These are phyloP conservation scores for Hoplostethus atlanticus DNA, from an alignment of 2,797 vertebrate species.

Conservation along the genomic window DNA sequence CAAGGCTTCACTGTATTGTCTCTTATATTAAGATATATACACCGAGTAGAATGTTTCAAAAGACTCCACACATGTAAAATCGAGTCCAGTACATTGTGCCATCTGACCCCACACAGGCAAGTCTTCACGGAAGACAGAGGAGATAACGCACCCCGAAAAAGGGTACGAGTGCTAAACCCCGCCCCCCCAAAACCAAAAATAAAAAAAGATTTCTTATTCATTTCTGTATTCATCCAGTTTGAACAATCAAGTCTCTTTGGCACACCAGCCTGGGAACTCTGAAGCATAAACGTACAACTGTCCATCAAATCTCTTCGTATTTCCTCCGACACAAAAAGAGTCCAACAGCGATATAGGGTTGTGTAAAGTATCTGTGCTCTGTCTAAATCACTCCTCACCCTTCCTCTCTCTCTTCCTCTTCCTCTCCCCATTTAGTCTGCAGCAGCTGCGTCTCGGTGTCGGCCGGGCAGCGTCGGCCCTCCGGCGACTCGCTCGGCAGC, in stretches of 20 bases:
- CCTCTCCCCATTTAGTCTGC: slow-evolving; percentile 58
- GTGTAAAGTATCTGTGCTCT: slow-evolving; percentile 50
- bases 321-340: slow-evolving; percentile 70
- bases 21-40: slow-evolving; percentile 79
- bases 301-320: slow-evolving; percentile 50
- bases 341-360: slow-evolving; percentile 76
- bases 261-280: slow-evolving; percentile 75
- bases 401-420: slow-evolving; percentile 52
- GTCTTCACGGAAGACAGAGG: slow-evolving; percentile 98
- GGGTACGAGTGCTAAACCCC: slow-evolving; percentile 65
- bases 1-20: slow-evolving; percentile 72
- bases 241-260: slow-evolving; percentile 79
- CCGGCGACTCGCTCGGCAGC: slow-evolving; percentile 75
- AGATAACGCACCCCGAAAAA: slow-evolving; percentile 57
- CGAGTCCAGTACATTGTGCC: slow-evolving; percentile 85
- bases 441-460: slow-evolving; percentile 78
- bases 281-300: slow-evolving; percentile 56
- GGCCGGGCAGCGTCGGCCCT: slow-evolving; percentile 75
- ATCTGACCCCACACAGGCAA: slow-evolving; percentile 80
- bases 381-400: slow-evolving; percentile 39
- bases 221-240: slow-evolving; percentile 71
- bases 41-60: slow-evolving; percentile 83
- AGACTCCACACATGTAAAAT: slow-evolving; percentile 84
- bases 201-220: slow-evolving; percentile 36
- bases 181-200: slow-evolving; percentile 53